These are phyloP conservation scores for Sarcophaga peregrina DNA, from an alignment of 1,140 invertebrate genomes.

Conservation along the genomic window DNA sequence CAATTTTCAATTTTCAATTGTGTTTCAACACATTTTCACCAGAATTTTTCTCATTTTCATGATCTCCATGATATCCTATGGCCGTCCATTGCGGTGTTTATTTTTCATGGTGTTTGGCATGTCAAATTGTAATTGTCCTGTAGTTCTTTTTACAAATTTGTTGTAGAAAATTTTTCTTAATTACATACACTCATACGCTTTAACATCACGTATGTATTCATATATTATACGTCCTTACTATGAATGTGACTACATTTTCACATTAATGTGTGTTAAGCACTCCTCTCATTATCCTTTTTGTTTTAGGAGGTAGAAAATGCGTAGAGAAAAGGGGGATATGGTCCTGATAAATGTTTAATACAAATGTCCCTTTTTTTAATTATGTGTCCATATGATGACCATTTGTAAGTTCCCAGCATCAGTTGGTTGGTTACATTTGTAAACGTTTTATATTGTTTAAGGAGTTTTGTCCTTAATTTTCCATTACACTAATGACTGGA, in stretches of 20 bases:
- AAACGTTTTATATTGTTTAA: neutral
- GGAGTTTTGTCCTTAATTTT: neutral
- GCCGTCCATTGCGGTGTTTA: conserved; percentile 15
- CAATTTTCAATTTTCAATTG: conserved; percentile 48
- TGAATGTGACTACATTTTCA: too few species aligned
- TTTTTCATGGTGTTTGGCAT: conserved; percentile 45
- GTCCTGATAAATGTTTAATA: neutral
- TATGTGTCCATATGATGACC: conserved; percentile 45
- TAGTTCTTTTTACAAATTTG: conserved; percentile 31
- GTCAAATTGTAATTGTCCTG: conserved; percentile 49
- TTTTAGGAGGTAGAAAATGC: neutral
- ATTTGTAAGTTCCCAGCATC: conserved; percentile 44
- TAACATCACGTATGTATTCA: neutral
- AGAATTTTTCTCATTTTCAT: neutral
- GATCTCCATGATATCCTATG: neutral
- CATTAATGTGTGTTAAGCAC: conserved; percentile 11
- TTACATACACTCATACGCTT: conserved; percentile 30
- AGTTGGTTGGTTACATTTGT: neutral
- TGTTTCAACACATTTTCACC: conserved; percentile 41
- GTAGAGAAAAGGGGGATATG: neutral
- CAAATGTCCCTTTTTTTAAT: conserved; percentile 29
- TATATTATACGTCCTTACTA: too few species aligned
- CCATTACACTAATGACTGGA: neutral
- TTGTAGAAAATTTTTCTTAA: neutral
- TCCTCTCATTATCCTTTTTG: conserved; percentile 35